A percentile compares a stretch with the other conserved stretches of the same genome.
Evolutionary conservation across 1,140 invertebrate genomes (phyloP).

Genomic region (Arctopsyche grandis): DNA sequence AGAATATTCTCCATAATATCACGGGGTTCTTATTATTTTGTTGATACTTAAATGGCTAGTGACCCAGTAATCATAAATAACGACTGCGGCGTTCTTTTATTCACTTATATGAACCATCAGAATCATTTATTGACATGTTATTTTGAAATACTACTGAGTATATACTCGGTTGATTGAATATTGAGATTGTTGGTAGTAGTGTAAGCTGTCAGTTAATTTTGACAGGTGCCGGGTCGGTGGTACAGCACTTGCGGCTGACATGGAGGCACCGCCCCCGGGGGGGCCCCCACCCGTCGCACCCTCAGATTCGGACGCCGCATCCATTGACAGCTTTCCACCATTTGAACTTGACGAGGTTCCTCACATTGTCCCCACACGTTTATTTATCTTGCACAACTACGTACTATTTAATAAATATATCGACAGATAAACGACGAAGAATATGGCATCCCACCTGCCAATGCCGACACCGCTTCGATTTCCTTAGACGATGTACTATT

Average conservation of each 20-base stretch:
- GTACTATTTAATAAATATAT: background rate
- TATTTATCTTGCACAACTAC: background rate
- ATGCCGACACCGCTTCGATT: conserved; percentile 69
- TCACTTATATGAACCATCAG: too few species aligned
- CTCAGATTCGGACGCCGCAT: conserved; percentile 74
- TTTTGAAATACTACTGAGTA: too few species aligned
- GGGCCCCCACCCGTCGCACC: conserved; percentile 68
- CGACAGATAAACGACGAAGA: conserved; percentile 80
- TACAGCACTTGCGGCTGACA: background rate
- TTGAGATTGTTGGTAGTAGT: background rate
- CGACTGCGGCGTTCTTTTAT: too few species aligned
- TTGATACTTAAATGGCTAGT: too few species aligned
- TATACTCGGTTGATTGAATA: too few species aligned
- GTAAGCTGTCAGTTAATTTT: background rate
- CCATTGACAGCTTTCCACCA: conserved; percentile 72
- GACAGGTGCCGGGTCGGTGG: background rate
- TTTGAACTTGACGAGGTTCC: conserved; percentile 75
- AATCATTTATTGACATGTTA: too few species aligned
- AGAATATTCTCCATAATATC: too few species aligned
- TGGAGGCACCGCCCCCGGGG: conserved; percentile 57
- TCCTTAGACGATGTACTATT: conserved; percentile 86
- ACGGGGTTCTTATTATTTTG: too few species aligned
- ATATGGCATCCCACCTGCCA: conserved; percentile 83
- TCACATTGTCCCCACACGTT: background rate
- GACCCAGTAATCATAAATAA: too few species aligned